Conservation (phyloP, 2,113 vertebrate species). For the Pachycephala philippinensis region DNA sequence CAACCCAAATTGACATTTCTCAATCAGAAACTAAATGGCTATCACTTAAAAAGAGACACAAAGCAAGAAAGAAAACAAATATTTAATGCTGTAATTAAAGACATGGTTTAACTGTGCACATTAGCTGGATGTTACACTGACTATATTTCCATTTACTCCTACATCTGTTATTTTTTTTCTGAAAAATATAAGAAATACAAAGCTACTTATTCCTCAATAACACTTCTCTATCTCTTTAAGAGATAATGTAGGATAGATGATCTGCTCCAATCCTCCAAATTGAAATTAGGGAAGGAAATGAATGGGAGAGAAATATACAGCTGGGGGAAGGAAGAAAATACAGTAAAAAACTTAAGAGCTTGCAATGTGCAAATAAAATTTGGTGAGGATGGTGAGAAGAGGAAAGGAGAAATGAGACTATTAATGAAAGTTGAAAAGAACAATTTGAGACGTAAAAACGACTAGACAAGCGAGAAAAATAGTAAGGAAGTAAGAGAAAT, state of each 20-base stretch:
- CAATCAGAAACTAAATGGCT: neutral
- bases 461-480: slow-evolving; percentile 11
- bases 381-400: neutral
- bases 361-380: neutral
- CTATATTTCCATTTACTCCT: neutral
- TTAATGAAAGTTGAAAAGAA: neutral
- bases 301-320: neutral
- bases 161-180: neutral
- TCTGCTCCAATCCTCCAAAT: neutral
- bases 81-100: neutral
- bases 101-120: neutral
- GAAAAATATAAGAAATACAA: neutral
- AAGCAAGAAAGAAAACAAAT: neutral
- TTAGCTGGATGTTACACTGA: neutral
- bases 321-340: neutral
- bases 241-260: neutral
- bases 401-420: neutral
- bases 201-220: neutral
- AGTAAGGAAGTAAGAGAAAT: neutral
- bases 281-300: neutral
- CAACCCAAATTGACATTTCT: neutral
- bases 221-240: neutral
- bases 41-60: neutral
- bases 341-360: neutral
- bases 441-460: neutral